These are phyloP conservation scores for Odontothrips loti DNA, from an alignment of 2,888 invertebrate genomes.

Conservation along the genomic window DNA sequence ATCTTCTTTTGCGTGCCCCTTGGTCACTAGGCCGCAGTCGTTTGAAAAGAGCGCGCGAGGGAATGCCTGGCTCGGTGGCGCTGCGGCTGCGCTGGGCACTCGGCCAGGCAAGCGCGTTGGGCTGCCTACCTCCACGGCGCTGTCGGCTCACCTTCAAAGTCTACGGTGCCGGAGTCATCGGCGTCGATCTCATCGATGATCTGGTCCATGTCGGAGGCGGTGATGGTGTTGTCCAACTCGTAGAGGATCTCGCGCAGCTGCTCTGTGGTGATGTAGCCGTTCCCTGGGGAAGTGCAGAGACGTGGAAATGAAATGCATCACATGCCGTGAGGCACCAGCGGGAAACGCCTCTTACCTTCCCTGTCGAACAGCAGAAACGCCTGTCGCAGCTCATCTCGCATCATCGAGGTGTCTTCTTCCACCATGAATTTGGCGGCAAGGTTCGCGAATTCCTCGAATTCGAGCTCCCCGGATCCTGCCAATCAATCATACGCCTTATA, in stretches of 20 bases:
- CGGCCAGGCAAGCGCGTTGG: too few species aligned
- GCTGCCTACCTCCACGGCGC: too few species aligned
- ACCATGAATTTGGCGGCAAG: slow-evolving; percentile 54
- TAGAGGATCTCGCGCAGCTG: slow-evolving; percentile 85
- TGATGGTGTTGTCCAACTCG: slow-evolving; percentile 86
- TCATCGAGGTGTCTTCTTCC: slow-evolving; percentile 52
- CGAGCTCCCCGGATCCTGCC: slow-evolving; percentile 54
- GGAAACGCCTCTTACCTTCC: slow-evolving; percentile 43
- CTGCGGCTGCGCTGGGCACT: too few species aligned
- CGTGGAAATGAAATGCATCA: slow-evolving; percentile 12
- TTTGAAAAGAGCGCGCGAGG: too few species aligned
- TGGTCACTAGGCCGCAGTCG: too few species aligned
- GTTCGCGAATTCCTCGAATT: slow-evolving; percentile 54
- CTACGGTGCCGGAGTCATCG: slow-evolving; percentile 95
- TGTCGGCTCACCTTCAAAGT: slow-evolving; percentile 79
- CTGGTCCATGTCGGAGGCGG: slow-evolving; percentile 80
- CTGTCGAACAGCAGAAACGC: slow-evolving; percentile 60
- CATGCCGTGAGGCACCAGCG: neutral
- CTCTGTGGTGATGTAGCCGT: slow-evolving; percentile 85
- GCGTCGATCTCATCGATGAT: slow-evolving; percentile 97
- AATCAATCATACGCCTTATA: too few species aligned
- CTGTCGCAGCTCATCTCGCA: slow-evolving; percentile 55
- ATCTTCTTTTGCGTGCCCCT: too few species aligned
- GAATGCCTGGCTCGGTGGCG: too few species aligned
- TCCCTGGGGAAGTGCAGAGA: slow-evolving; percentile 53